Evolutionary conservation across 2,888 invertebrate genomes (phyloP).

Genomic region (Pemphredon lugubris): DNA sequence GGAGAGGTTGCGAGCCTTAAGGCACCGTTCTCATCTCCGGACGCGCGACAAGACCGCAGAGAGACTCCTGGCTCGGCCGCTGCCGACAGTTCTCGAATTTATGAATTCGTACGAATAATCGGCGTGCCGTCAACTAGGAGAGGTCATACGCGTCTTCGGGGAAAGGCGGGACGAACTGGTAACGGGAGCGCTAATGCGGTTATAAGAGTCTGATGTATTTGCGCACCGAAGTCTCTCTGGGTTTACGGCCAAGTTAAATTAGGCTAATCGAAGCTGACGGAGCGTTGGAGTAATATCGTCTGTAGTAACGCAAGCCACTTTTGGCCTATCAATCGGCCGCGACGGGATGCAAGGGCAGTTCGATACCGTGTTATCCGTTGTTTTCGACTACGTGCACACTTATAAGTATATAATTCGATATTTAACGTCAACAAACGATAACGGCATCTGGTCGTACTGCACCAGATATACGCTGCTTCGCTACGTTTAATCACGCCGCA

Average conservation of each 20-base stretch:
- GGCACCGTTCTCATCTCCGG: conserved; percentile 74
- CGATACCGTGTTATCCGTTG: conserved; percentile 29
- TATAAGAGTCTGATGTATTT: neutral
- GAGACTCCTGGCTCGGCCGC: conserved; percentile 47
- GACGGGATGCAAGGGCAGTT: conserved; percentile 31
- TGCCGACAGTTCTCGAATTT: conserved; percentile 60
- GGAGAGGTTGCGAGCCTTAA: conserved; percentile 71
- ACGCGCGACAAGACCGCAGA: conserved; percentile 70
- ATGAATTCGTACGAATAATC: conserved; percentile 47
- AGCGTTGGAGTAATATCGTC: neutral
- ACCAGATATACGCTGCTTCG: conserved; percentile 8
- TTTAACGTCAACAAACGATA: conserved; percentile 36
- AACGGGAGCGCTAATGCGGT: no score
- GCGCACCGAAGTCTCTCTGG: no score
- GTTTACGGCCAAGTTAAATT: no score
- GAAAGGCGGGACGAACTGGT: no score
- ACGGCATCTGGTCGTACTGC: conserved; percentile 9
- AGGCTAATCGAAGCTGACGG: neutral
- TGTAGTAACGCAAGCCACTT: no score
- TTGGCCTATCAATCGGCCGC: no score
- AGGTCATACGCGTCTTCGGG: no score
- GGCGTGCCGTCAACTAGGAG: neutral
- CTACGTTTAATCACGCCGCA: conserved; percentile 35
- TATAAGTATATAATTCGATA: conserved; percentile 15
- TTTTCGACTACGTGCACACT: conserved; percentile 15